These are phyloP conservation scores for Drosophila aldrichi DNA, from an alignment of 2,888 invertebrate species.

Conservation along the genomic window DNA sequence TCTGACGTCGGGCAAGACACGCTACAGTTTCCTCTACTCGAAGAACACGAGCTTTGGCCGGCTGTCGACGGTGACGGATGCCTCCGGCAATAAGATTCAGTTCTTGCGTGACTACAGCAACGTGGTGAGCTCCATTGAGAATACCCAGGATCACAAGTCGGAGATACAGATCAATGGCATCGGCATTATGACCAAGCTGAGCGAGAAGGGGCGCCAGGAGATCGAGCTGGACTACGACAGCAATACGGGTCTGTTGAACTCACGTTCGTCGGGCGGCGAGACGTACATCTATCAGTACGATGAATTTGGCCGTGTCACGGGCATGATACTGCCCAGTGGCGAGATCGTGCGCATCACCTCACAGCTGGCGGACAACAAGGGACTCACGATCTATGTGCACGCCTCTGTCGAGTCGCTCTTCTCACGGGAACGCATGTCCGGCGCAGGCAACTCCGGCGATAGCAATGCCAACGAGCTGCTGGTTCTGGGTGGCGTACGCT, in stretches of 20 bases:
- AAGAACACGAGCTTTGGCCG: constrained; percentile 98
- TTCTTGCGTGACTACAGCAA: constrained; percentile 96
- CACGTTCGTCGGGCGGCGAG: constrained; percentile 93
- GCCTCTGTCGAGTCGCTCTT: constrained; percentile 87
- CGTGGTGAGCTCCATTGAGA: constrained; percentile 96
- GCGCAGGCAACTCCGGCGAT: constrained; percentile 82
- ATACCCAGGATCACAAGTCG: constrained; percentile 96
- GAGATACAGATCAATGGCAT: constrained; percentile 96
- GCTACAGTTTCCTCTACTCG: constrained; percentile 98
- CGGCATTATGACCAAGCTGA: constrained; percentile 94
- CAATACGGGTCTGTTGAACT: constrained; percentile 93
- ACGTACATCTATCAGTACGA: constrained; percentile 97
- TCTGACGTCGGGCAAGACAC: constrained; percentile 96
- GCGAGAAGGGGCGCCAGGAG: constrained; percentile 95
- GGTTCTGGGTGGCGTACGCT: constrained; percentile 89
- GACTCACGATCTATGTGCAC: constrained; percentile 90
- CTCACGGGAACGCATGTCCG: constrained; percentile 86
- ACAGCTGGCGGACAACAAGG: constrained; percentile 91
- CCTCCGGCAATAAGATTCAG: constrained; percentile 96
- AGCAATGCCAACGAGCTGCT: constrained; percentile 86
- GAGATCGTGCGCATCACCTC: constrained; percentile 93
- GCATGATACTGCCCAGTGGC: constrained; percentile 95
- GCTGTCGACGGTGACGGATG: constrained; percentile 96
- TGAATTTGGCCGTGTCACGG: constrained; percentile 93
- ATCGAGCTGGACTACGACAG: constrained; percentile 96